Conservation (phyloP, 2,797 vertebrate genomes). For the Trichosurus vulpecula region DNA sequence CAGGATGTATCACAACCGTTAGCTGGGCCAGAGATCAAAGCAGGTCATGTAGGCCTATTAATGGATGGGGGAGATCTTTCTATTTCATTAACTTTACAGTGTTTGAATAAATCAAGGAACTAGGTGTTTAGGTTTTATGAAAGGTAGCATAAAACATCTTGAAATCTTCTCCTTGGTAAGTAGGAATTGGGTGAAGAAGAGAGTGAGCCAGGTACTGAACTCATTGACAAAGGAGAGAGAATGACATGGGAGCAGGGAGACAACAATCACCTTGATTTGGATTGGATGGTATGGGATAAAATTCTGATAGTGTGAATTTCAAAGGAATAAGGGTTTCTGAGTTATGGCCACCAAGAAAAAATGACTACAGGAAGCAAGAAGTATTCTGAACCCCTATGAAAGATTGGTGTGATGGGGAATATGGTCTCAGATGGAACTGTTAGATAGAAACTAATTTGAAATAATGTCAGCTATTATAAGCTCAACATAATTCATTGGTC, state of each 20-base stretch:
- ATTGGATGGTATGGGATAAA: not conserved
- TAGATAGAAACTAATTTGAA: not conserved
- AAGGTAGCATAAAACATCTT: not conserved
- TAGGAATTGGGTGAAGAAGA: not conserved
- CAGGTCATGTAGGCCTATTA: too few relatives aligned
- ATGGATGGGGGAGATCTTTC: too few relatives aligned
- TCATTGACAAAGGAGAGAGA: not conserved
- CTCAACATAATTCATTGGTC: not conserved
- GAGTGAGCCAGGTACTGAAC: not conserved
- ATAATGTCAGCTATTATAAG: not conserved
- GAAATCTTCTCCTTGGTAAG: not conserved
- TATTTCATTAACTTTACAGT: too few relatives aligned
- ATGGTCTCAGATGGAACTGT: not conserved
- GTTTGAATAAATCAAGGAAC: not conserved
- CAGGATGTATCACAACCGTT: too few relatives aligned
- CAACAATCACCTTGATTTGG: not conserved
- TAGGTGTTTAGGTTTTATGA: not conserved
- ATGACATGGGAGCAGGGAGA: not conserved
- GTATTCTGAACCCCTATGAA: not conserved
- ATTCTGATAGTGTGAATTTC: not conserved
- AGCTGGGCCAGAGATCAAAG: too few relatives aligned
- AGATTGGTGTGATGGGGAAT: not conserved
- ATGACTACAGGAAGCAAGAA: not conserved
- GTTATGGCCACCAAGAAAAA: not conserved
- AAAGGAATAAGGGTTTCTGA: not conserved